Evolutionary conservation across 2,797 vertebrate genomes (phyloP), one percentile per base, ranked within the genome.

Genomic region (Oophaga sylvatica): DNA sequence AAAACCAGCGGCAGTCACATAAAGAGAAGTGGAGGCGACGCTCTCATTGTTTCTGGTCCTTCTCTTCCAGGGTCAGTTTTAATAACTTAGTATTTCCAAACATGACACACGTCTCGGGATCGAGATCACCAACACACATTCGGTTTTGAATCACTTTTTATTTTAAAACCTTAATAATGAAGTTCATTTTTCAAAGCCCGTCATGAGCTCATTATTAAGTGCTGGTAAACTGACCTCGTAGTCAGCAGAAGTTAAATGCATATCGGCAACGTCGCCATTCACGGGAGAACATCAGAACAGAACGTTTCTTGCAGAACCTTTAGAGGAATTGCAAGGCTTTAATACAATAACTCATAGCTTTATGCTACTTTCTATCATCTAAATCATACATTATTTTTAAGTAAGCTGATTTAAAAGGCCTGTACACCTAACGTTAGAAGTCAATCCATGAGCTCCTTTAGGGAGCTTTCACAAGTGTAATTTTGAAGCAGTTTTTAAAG

Each of bases 131-230:
- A 19, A 76, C 77, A 57, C 67, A 83, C 79, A 31, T 70, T 81
- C 31, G 41, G 48, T 45, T 63, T 63, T 17, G 10, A 5, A 56
- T 22, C 57, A 22, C 70, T 77, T 85, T 84, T 11, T 85, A 70
- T 78, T 86, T 89, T 77, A 68, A 77, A 79, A 82, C 87, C 86
- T 81, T 86, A 82, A 89, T 89, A 89, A 89, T 83, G 84, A 89
- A 81, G 60, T 59, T 88, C 60, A 48, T 79, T 89, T 86, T 78
- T 78, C 88, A 81, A 63, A 77, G 26, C 31, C 17, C 59, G 65
- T 71, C 62, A 41, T 81, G 53, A 53, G 71, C 88, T 89, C 84
- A 73, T 89, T 89, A 88, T 81, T 71, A 85, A 81, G 84, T 80
- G 76, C 67, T 57, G 20, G 17, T 60, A 78, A 70, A 89, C 11